phyloP scores from a whole-genome alignment of 2,888 invertebrate genomes.

The Tetropium fuscum region DNA sequence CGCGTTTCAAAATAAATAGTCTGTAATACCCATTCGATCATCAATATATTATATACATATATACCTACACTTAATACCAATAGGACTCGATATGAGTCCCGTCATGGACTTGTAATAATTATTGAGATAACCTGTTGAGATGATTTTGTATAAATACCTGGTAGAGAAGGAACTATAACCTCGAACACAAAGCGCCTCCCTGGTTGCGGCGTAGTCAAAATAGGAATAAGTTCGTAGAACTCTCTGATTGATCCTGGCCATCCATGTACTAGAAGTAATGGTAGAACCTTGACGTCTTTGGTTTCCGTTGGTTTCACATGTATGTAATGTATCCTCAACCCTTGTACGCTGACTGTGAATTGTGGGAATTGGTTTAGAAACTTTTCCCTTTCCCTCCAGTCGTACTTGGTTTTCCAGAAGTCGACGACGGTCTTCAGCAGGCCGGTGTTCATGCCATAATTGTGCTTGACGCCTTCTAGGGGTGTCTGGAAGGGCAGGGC shows the following conservation, averaged over 20 bases:
- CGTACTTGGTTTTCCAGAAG: constrained; percentile 80
- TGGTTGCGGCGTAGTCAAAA: constrained; percentile 70
- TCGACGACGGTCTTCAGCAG: constrained; percentile 75
- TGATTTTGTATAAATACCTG: too few species aligned
- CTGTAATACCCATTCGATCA: too few species aligned
- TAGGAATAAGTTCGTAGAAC: constrained; percentile 81
- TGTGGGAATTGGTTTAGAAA: constrained; percentile 72
- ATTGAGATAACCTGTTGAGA: too few species aligned
- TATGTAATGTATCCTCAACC: constrained; percentile 72
- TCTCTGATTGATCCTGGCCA: constrained; percentile 93
- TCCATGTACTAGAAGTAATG: constrained; percentile 83
- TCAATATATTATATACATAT: too few species aligned
- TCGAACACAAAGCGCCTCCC: constrained; percentile 73
- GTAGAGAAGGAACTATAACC: constrained; percentile 70
- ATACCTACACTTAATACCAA: too few species aligned
- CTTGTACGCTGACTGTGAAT: constrained; percentile 75
- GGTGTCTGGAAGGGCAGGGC: too few species aligned
- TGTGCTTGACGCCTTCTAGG: constrained; percentile 75
- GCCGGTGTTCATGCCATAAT: constrained; percentile 83
- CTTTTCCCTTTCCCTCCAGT: constrained; percentile 73
- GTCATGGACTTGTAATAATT: too few species aligned
- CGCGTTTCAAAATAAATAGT: too few species aligned
- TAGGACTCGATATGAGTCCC: too few species aligned
- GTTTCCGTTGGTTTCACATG: constrained; percentile 68
- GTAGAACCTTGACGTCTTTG: constrained; percentile 67